Base-by-base conservation (phyloP, 2,888 invertebrate genomes). In the Lasioglossum pauxillum region DNA sequence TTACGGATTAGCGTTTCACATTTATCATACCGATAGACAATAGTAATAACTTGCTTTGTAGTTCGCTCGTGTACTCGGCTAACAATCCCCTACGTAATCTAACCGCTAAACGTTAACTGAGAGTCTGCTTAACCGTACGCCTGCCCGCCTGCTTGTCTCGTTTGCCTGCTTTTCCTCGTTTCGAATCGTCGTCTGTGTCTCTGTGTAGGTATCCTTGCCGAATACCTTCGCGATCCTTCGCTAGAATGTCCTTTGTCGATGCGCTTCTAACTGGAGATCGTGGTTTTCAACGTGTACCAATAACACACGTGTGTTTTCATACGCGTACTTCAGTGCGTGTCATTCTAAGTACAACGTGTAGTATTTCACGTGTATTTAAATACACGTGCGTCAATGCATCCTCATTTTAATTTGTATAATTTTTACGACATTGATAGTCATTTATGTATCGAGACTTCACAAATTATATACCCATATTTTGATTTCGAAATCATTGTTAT, bases 31-130 rank as follows among this genome's bases (percentile, higher is more conserved):
- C 89, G 89, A 90, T 89, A 91, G 89, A 91, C 82, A 88, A 86
- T 91, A 89, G 88, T 82, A 80, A 83, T 88, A 90, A 88, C 80
- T 83, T 86, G 84, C 78, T 86, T 44, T 85, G 80, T 87, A 85
- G 87, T 85, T 88, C 79, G 83, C 85, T 83, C 86, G 85, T 84
- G 80, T 91, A 89, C 77, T 89, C 85, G 84, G 78, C 91, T 92
- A 92, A 92, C 90, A 91, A 92, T 91, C 90, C 67, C 87, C 91
- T 93, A 93, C 88, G 78, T 87, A 90, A 72, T 83, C 89, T 93
- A 93, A 87, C 60, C 49, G 82, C 89, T 91, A 91, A 78, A 88
- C 78, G 75, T 84, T 86, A 91, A 91, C 91, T 88, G 91, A 91
- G 88, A 72, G 82, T 75, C 69, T 38, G 82, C 82, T 83, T 83